These are phyloP conservation scores for Theristicus caerulescens DNA, from an alignment of 2,113 vertebrate species.

Conservation along the genomic window DNA sequence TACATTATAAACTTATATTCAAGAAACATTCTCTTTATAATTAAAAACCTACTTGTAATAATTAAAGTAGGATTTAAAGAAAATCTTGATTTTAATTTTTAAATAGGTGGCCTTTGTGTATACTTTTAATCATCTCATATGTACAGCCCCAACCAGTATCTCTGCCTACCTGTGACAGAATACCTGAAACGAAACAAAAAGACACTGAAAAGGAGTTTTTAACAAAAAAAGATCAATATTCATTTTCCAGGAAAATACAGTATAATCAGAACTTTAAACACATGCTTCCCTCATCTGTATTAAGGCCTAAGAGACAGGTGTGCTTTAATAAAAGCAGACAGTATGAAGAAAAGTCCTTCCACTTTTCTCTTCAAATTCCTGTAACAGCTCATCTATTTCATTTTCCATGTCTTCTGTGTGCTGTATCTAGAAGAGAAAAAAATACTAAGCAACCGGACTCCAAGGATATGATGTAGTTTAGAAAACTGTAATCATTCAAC, in stretches of 20 bases:
- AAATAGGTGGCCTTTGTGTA: slow-evolving; percentile 57
- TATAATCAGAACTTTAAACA: slow-evolving; percentile 48
- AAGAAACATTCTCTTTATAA: slow-evolving; percentile 61
- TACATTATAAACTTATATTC: slow-evolving; percentile 61
- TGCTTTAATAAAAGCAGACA: slow-evolving; percentile 96
- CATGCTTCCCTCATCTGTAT: slow-evolving; percentile 58
- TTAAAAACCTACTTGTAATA: slow-evolving; percentile 55
- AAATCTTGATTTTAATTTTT: slow-evolving; percentile 65
- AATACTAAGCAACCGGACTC: neutral
- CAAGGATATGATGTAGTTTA: neutral
- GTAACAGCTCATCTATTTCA: slow-evolving; percentile 96
- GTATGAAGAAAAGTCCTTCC: slow-evolving; percentile 95
- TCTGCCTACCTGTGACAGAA: slow-evolving; percentile 53
- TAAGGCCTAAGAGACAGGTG: slow-evolving; percentile 60
- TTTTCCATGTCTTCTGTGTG: slow-evolving; percentile 99
- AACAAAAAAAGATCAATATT: neutral
- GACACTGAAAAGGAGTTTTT: slow-evolving; percentile 2
- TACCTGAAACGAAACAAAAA: slow-evolving; percentile 10
- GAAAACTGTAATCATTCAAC: neutral
- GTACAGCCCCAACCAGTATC: slow-evolving; percentile 50
- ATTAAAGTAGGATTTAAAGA: slow-evolving; percentile 48
- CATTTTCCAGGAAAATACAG: slow-evolving; percentile 46
- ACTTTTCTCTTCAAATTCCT: slow-evolving; percentile 99
- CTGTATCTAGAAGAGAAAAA: slow-evolving; percentile 83
- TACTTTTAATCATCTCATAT: slow-evolving; percentile 35